phyloP scores from a whole-genome alignment of 2,113 vertebrate genomes.

The Syngnathus typhle region DNA sequence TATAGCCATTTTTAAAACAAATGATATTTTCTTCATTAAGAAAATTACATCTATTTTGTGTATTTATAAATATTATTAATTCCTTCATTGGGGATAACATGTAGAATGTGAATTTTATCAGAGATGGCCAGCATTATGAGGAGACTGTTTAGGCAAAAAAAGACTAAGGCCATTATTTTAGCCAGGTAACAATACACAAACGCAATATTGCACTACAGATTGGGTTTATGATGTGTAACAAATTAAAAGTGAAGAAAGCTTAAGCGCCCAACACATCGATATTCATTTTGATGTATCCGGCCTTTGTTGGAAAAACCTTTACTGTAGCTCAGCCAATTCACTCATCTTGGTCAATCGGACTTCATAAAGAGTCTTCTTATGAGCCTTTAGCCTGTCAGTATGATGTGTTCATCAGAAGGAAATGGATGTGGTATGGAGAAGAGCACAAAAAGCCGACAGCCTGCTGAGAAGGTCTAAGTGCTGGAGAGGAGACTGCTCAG shows the following conservation, averaged over 20 bases:
- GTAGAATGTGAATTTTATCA: no score
- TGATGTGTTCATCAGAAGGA: constrained; percentile 9
- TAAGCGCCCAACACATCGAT: background rate
- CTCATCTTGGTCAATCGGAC: background rate
- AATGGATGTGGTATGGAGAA: constrained; percentile 31
- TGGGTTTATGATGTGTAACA: background rate
- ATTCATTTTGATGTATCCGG: background rate
- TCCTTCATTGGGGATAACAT: no score
- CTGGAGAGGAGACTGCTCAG: constrained; percentile 56
- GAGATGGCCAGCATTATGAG: no score
- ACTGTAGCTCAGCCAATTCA: background rate
- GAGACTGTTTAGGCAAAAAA: no score
- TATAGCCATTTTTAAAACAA: no score
- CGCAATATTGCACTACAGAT: background rate
- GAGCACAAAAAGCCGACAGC: constrained; percentile 19
- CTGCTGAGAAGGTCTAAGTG: constrained; percentile 30
- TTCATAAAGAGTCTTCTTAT: background rate
- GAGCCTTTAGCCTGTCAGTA: constrained; percentile 12
- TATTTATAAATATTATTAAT: no score
- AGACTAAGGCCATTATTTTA: no score
- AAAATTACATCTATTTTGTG: no score
- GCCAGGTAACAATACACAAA: no score
- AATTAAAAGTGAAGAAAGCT: background rate
- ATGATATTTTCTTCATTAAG: no score
- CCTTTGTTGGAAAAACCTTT: background rate